Evolutionary conservation across 1,140 invertebrate species (phyloP), one percentile per base, ranked within the genome.

Genomic region (Procambarus virginalis): DNA sequence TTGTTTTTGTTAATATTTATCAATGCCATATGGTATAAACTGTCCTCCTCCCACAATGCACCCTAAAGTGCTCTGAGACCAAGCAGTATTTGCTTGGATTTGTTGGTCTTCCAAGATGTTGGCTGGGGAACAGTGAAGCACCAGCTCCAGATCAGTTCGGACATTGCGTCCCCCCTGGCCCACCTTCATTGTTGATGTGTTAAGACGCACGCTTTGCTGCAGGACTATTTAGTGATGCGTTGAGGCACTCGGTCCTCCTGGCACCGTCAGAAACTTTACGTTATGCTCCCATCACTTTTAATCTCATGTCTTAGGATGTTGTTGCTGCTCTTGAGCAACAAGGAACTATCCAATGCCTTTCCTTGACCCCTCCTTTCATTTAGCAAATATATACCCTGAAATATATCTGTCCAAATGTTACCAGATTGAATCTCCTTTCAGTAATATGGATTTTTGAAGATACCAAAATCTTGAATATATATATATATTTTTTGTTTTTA

Each of bases 121-220:
- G 79, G 49, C 55, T 81, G 82, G 82, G 82, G 82, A 84, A 84
- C 64, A 84, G 82, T 84, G 82, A 84, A 84, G 82, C 82, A 84
- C 82, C 82, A 84, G 82, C 82, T 84, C 34, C 82, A 55, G 60
- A 84, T 84, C 60, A 84, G 82, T 73, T 20, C 73, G 82, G 64
- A 84, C 82, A 73, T 73, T 34, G 68, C 68, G 46, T 76, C 64
- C 68, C 78, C 81, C 80, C 68, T 76, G 79, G 79, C 87, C 87
- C 70, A 77, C 87, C 80, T 89, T 83, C 87, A 64, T 89, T 89
- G 87, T 89, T 89, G 79, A 89, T 89, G 70, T 84, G 87, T 89
- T 89, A 86, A 70, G 82, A 84, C 68, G 82, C 64, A 84, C 55
- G n/a, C 64, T 49, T 84, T 84, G 82, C 82, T 84, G 82, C 82